phyloP scores from a whole-genome alignment of 2,888 invertebrate genomes.

The Drosophila affinis region DNA sequence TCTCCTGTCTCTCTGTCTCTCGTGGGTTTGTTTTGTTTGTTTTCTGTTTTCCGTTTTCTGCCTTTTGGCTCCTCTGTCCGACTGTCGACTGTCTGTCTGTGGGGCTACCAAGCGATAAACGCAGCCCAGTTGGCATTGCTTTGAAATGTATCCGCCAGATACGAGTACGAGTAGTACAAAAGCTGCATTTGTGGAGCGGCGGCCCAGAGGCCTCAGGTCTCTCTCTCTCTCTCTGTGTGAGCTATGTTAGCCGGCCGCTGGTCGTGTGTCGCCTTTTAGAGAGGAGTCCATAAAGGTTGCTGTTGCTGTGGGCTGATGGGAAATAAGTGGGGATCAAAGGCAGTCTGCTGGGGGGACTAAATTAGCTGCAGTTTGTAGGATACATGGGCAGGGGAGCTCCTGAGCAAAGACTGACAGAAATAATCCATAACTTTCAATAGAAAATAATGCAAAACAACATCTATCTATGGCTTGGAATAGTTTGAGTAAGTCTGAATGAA shows the following conservation, averaged over 20 bases:
- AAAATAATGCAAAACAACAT: not conserved
- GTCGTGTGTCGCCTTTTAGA: constrained; percentile 29
- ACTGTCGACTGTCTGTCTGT: constrained; percentile 38
- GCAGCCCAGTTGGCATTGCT: constrained; percentile 69
- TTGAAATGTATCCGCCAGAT: constrained; percentile 78
- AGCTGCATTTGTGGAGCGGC: constrained; percentile 55
- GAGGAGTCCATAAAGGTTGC: constrained; percentile 14
- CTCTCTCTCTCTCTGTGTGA: not conserved
- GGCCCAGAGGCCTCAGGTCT: constrained; percentile 8
- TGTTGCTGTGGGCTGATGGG: not conserved
- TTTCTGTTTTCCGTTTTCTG: constrained; percentile 11
- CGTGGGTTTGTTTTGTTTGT: constrained; percentile 42
- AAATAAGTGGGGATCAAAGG: not conserved
- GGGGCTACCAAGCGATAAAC: constrained; percentile 72
- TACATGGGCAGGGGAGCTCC: not conserved
- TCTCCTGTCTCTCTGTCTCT: constrained; percentile 24
- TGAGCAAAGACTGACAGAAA: no score
- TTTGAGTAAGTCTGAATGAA: no score
- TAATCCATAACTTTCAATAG: no score
- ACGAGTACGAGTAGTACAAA: constrained; percentile 53
- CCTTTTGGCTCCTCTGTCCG: constrained; percentile 6
- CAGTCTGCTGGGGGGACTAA: not conserved
- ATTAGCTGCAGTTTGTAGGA: not conserved
- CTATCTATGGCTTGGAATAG: not conserved
- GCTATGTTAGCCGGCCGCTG: not conserved